Conservation (phyloP, 2,797 vertebrate genomes). For the Epinephelus awoara region DNA sequence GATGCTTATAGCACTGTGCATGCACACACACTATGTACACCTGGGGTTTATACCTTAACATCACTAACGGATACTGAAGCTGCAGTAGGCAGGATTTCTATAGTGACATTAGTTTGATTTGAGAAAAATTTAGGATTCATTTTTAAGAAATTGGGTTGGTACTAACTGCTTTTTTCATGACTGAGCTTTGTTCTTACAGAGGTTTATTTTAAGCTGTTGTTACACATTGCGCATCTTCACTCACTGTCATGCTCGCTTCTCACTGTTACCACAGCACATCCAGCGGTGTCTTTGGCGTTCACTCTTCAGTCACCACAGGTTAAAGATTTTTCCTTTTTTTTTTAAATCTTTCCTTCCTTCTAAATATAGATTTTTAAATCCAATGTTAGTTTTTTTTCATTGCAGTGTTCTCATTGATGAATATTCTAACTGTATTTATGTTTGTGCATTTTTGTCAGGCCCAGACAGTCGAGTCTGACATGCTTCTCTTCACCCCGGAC, state of each 20-base stretch:
- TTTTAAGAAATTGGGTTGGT: too few relatives aligned
- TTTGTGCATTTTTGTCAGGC: conserved; percentile 35
- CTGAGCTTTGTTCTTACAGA: background rate
- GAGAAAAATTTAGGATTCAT: background rate
- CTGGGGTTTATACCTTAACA: background rate
- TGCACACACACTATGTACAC: background rate
- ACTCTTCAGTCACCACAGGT: conserved; percentile 77
- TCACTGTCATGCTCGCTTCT: conserved; percentile 42
- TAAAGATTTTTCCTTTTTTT: conserved; percentile 30
- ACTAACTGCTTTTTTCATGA: background rate
- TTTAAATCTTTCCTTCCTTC: background rate
- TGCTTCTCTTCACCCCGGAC: conserved; percentile 85
- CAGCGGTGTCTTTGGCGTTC: conserved; percentile 59
- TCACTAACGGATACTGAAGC: background rate
- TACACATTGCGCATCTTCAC: background rate
- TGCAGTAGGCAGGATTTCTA: conserved; percentile 1
- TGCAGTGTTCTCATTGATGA: background rate
- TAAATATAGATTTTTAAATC: background rate
- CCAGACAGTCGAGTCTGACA: conserved; percentile 57
- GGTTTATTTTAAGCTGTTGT: background rate
- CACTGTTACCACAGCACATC: conserved; percentile 69
- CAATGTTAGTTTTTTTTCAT: background rate
- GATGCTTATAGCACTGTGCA: conserved; percentile 28
- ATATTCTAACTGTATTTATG: background rate
- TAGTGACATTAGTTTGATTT: background rate